Base-by-base conservation (phyloP, 2,797 vertebrate species). In the Coregonus sp. region DNA sequence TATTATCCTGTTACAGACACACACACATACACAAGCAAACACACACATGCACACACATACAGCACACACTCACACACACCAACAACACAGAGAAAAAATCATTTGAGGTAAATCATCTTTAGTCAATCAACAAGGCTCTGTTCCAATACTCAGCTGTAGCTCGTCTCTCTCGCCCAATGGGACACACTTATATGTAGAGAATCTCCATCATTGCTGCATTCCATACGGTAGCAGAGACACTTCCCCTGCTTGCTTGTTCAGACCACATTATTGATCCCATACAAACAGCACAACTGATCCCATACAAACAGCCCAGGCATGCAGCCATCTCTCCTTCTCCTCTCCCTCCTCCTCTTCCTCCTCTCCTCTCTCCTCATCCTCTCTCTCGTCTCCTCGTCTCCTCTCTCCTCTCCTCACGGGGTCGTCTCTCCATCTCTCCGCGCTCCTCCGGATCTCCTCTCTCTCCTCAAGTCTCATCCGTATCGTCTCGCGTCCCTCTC, bases 211-310 rank as follows among this genome's bases (percentile, higher is more conserved):
- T 16, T 51, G 20, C 31, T 25, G 25, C 25, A 25, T 25, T 71
- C n/a, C 70, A 54, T 50, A 52, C 3, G 14, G 51, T 29, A 2
- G 50, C 50, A 72, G 14, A 72, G 50, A 33, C 70, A 54, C 20
- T 31, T 72, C 70, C 20, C 20, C 40, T 52, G 47, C 84, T 84
- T 85, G 88, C 89, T 92, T 90, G 87, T 77, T 91, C 88, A 88
- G 82, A 86, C 86, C 29, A 33, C 75, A 74, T 84, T 91, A 93
- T 93, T 87, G 90, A 92, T 92, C 90, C 84, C 59, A 63, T 79
- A 91, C 89, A 92, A 92, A 92, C 89, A 90, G 82, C 74, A 61
- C 74, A 70, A n/a, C n/a, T 87, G 90, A 92, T 92, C 90, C 84
- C 59, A 63, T 79, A 91, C 89, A 92, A 92, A 92, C 89, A 9